Evolutionary conservation across 1,140 invertebrate genomes (phyloP).

Genomic region (Trichogramma pretiosum): DNA sequence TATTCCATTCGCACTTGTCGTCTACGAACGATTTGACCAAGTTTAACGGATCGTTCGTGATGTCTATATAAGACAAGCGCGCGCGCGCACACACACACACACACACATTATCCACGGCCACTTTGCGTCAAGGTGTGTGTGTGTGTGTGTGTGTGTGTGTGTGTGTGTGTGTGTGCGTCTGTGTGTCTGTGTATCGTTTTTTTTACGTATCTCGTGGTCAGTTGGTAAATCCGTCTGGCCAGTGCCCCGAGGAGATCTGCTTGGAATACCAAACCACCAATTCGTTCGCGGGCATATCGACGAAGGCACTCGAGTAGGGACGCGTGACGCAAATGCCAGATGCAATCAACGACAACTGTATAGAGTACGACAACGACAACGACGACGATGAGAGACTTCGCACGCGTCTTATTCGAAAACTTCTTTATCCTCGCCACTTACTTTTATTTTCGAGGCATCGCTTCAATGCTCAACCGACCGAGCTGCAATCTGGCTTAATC

Average conservation of each 20-base stretch:
- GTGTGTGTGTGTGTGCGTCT: no score
- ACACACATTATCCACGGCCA: no score
- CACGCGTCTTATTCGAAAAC: conserved; percentile 4
- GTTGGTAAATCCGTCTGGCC: conserved; percentile 46
- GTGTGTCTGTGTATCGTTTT: no score
- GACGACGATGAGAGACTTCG: conserved; percentile 20
- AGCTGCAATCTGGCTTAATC: conserved; percentile 38
- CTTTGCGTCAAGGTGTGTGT: no score
- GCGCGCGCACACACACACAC: conserved; percentile 24
- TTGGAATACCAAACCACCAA: conserved; percentile 44
- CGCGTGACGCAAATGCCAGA: conserved; percentile 48
- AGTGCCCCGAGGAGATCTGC: conserved; percentile 23
- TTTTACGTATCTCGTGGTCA: no score
- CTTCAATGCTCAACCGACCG: neutral
- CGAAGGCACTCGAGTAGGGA: conserved; percentile 42
- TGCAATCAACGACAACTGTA: conserved; percentile 45
- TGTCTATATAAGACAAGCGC: no score
- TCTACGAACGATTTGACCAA: conserved; percentile 42
- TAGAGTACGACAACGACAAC: no score
- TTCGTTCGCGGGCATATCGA: conserved; percentile 44
- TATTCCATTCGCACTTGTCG: conserved; percentile 31
- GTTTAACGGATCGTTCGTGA: conserved; percentile 30
- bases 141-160: no score
- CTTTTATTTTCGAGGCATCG: neutral
- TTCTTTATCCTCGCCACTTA: neutral